Conservation (phyloP, 1,140 invertebrate genomes). For the Zaprionus kolodkinae region DNA sequence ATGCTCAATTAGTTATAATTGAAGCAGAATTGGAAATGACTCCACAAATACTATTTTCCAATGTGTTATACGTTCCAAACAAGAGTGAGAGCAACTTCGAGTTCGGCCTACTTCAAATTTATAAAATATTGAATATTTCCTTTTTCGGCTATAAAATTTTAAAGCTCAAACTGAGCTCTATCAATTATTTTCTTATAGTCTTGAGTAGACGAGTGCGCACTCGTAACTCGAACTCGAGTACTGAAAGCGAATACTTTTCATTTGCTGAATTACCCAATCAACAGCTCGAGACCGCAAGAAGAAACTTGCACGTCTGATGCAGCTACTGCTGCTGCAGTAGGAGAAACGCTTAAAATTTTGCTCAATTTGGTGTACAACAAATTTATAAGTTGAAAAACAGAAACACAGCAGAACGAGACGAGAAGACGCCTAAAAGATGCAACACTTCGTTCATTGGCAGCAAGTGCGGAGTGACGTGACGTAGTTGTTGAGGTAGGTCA, state of each 20-base stretch:
- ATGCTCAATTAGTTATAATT: no score
- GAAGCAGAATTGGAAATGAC: no score
- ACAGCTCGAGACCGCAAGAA: slow-evolving; percentile 10
- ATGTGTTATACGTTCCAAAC: neutral
- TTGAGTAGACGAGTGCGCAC: neutral
- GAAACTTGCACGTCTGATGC: slow-evolving; percentile 20
- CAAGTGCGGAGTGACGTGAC: slow-evolving; percentile 45
- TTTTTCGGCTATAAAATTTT: neutral
- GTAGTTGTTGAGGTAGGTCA: slow-evolving; percentile 15
- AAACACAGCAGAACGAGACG: neutral
- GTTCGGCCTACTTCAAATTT: neutral
- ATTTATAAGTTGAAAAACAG: slow-evolving; percentile 52
- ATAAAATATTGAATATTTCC: neutral
- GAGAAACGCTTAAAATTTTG: slow-evolving; percentile 46
- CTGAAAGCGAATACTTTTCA: slow-evolving; percentile 21
- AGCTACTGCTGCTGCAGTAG: neutral
- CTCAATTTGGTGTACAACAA: slow-evolving; percentile 63
- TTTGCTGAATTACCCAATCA: slow-evolving; percentile 36
- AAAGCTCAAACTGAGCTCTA: neutral
- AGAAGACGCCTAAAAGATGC: slow-evolving; percentile 51
- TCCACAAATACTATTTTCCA: neutral
- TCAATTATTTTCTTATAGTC: neutral
- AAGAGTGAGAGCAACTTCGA: neutral
- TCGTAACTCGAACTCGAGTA: neutral
- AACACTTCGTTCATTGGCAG: slow-evolving; percentile 54